Evolutionary conservation across 2,888 invertebrate species (phyloP).

Genomic region (Chromoteleia sp.): DNA sequence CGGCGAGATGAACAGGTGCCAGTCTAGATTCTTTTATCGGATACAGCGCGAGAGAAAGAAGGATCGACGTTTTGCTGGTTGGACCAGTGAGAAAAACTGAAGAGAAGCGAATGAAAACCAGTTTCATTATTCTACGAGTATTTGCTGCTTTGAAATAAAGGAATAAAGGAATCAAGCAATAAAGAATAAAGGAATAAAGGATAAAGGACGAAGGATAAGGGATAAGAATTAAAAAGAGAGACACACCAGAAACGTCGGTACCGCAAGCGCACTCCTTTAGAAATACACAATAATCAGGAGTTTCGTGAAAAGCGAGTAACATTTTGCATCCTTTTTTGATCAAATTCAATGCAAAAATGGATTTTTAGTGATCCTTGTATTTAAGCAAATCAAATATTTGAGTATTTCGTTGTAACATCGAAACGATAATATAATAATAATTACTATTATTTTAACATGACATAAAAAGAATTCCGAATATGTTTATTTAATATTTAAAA

Average conservation of each 20-base stretch:
- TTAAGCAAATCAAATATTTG: too few relatives aligned
- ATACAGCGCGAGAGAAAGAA: constrained; percentile 71
- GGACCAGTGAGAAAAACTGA: constrained; percentile 73
- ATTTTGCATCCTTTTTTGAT: too few relatives aligned
- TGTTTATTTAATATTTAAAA: too few relatives aligned
- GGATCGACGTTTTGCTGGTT: constrained; percentile 42
- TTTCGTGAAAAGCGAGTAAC: too few relatives aligned
- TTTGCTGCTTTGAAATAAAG: constrained; percentile 70
- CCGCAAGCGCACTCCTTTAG: constrained; percentile 38
- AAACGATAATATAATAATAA: too few relatives aligned
- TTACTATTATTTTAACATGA: too few relatives aligned
- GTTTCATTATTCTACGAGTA: constrained; percentile 80
- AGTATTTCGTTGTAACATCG: too few relatives aligned
- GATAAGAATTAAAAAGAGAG: constrained; percentile 73
- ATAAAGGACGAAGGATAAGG: constrained; percentile 74
- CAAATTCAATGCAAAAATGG: too few relatives aligned
- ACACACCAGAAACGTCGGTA: constrained; percentile 73
- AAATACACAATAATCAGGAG: too few relatives aligned
- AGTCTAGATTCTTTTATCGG: constrained; percentile 83
- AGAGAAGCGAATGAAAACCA: constrained; percentile 78
- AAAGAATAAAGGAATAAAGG: constrained; percentile 71
- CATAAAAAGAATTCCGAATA: too few relatives aligned
- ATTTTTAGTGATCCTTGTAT: too few relatives aligned
- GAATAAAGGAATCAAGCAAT: neutral
- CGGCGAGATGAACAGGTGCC: constrained; percentile 81